Evolutionary conservation across 2,113 vertebrate species (phyloP).

Genomic region (Cavia porcellus): DNA sequence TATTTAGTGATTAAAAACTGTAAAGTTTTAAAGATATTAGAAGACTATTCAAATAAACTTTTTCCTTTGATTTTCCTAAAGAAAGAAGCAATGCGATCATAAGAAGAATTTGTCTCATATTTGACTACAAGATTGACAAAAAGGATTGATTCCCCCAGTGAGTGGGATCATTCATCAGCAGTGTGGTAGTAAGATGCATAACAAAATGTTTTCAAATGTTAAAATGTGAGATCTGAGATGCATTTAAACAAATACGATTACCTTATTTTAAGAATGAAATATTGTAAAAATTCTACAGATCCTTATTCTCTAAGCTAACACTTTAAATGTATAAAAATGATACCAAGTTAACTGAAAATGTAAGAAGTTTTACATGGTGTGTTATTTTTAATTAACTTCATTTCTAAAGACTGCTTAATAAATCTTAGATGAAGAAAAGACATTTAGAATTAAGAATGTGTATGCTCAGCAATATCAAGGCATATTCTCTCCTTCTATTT

Average conservation of each 20-base stretch:
- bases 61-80: not conserved
- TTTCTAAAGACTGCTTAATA: not conserved
- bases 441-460: slow-evolving; percentile 42
- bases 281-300: not conserved
- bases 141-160: too few species aligned
- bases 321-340: slow-evolving; percentile 13
- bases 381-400: not conserved
- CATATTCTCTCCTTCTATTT: slow-evolving; percentile 59
- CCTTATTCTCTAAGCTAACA: not conserved
- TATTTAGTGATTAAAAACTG: not conserved
- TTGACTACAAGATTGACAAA: not conserved
- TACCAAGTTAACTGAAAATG: slow-evolving; percentile 1
- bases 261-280: not conserved
- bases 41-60: not conserved
- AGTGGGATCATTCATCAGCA: not conserved
- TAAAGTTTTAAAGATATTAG: not conserved
- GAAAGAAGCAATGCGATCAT: not conserved
- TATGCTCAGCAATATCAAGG: slow-evolving; percentile 15
- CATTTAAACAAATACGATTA: not conserved
- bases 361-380: not conserved
- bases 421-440: slow-evolving; percentile 30
- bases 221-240: not conserved
- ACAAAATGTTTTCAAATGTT: not conserved
- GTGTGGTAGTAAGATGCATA: not conserved
- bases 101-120: not conserved